Evolutionary conservation across 2,113 vertebrate species (phyloP).

Genomic region (Rhipidura dahli): DNA sequence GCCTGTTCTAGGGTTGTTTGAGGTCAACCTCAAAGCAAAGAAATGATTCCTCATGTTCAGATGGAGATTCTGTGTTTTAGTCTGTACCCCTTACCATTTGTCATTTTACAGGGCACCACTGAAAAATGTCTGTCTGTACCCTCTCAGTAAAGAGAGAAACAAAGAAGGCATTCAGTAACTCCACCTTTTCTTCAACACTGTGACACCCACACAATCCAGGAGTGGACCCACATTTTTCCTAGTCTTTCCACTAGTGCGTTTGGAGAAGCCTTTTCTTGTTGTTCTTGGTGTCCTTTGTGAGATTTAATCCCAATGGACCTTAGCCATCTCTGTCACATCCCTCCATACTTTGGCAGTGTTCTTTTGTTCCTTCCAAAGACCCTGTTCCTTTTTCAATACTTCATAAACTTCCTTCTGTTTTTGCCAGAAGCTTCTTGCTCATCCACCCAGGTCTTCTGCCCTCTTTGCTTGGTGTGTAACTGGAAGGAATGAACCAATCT

Average conservation of each 20-base stretch:
- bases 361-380: not conserved
- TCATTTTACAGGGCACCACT: too few relatives aligned
- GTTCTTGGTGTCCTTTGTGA: not conserved
- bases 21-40: not conserved
- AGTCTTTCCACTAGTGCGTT: not conserved
- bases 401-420: not conserved
- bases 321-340: not conserved
- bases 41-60: not conserved
- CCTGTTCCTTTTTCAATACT: not conserved
- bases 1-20: not conserved
- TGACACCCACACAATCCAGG: not conserved
- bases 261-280: not conserved
- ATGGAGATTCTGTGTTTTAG: not conserved
- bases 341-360: not conserved
- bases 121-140: not conserved
- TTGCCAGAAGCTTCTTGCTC: not conserved
- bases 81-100: not conserved
- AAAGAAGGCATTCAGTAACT: not conserved
- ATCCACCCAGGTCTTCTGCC: not conserved
- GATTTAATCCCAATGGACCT: not conserved
- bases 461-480: not conserved
- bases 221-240: not conserved
- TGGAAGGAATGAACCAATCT: not conserved
- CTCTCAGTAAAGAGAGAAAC: not conserved
- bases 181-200: not conserved